Conservation (phyloP, 2,888 invertebrate genomes). For the Brenthis daphne region DNA sequence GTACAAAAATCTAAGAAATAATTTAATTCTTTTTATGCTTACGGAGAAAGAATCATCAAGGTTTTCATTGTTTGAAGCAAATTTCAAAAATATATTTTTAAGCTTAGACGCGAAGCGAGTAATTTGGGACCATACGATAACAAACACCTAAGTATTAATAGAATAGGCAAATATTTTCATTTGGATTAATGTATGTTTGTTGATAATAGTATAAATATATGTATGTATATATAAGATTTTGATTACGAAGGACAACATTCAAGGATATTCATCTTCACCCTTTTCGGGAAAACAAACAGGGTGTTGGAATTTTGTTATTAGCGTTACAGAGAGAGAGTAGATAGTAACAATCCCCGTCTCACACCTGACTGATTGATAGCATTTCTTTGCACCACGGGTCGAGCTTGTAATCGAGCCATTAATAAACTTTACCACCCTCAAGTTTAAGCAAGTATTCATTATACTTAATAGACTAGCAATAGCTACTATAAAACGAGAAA, state of each 20-base stretch:
- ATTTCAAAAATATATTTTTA: too few relatives aligned
- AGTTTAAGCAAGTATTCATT: conserved; percentile 80
- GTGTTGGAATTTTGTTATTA: conserved; percentile 81
- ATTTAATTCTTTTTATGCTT: too few relatives aligned
- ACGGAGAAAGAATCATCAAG: too few relatives aligned
- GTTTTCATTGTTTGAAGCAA: too few relatives aligned
- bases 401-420: conserved; percentile 83
- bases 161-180: too few relatives aligned
- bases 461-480: conserved; percentile 80
- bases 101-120: too few relatives aligned
- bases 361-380: conserved; percentile 82
- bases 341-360: conserved; percentile 67
- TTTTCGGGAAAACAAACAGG: conserved; percentile 76
- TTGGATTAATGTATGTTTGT: too few relatives aligned
- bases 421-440: conserved; percentile 81
- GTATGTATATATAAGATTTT: neutral
- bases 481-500: conserved; percentile 56
- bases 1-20: too few relatives aligned
- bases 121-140: too few relatives aligned
- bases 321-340: conserved; percentile 75
- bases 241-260: conserved; percentile 42
- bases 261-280: conserved; percentile 78
- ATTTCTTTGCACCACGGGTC: conserved; percentile 82
- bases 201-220: too few relatives aligned
- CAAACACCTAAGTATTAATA: too few relatives aligned